Conservation (phyloP, 2,888 invertebrate genomes). For the Yponomeuta evonymella region DNA sequence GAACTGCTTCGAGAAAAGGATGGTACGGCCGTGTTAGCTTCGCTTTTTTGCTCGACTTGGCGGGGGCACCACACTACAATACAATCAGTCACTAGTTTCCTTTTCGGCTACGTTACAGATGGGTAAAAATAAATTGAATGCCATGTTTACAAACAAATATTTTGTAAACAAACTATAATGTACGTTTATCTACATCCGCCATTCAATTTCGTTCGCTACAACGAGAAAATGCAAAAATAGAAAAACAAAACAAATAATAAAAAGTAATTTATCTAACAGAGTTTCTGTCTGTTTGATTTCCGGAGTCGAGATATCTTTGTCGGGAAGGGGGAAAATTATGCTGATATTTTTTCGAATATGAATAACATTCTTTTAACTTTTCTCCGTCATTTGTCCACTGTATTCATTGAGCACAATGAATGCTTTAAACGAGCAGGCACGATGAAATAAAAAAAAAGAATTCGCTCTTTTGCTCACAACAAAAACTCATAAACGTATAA, state of each 20-base stretch:
- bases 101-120: too few species aligned
- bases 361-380: background rate
- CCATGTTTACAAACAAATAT: background rate
- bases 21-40: too few species aligned
- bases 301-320: background rate
- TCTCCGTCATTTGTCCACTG: background rate
- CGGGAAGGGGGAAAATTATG: background rate
- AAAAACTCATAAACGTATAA: background rate
- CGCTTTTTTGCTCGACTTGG: too few species aligned
- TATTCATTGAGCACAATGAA: background rate
- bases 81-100: too few species aligned
- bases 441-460: background rate
- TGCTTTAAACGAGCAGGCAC: background rate
- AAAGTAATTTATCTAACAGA: background rate
- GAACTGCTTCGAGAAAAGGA: too few species aligned
- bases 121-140: background rate
- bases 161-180: background rate
- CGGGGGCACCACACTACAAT: too few species aligned
- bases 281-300: background rate
- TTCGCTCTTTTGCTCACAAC: background rate
- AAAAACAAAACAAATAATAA: slow-evolving; percentile 3
- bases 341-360: background rate
- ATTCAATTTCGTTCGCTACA: background rate
- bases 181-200: background rate
- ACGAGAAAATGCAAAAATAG: background rate